These are phyloP conservation scores for Tholera decimalis DNA, from an alignment of 2,888 invertebrate species.

Conservation along the genomic window DNA sequence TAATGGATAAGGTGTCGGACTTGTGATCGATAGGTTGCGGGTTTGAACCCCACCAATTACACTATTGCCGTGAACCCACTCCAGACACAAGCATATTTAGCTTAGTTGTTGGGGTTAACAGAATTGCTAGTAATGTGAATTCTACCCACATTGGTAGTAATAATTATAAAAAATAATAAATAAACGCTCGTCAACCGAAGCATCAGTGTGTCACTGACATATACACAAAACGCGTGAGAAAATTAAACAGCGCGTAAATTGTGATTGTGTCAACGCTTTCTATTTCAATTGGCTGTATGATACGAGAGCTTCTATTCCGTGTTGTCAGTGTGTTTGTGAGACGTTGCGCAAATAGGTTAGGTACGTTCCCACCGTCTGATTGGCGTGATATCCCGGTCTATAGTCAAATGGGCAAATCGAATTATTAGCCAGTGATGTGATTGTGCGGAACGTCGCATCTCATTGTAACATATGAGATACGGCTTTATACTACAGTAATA, in stretches of 20 bases:
- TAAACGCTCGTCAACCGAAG: slow-evolving; percentile 53
- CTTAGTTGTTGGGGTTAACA: too few species aligned
- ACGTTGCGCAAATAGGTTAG: slow-evolving; percentile 61
- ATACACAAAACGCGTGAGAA: slow-evolving; percentile 78
- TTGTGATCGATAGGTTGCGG: too few species aligned
- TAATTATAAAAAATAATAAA: slow-evolving; percentile 51
- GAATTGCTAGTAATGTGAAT: too few species aligned
- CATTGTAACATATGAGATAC: slow-evolving; percentile 26
- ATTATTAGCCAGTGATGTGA: slow-evolving; percentile 57
- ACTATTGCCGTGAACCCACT: too few species aligned
- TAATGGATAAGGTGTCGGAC: too few species aligned
- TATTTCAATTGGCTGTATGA: slow-evolving; percentile 75
- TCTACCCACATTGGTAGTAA: too few species aligned
- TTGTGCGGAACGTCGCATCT: slow-evolving; percentile 31
- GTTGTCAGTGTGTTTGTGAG: slow-evolving; percentile 43
- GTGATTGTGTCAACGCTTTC: slow-evolving; percentile 71
- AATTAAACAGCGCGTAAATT: slow-evolving; percentile 77
- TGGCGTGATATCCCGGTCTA: slow-evolving; percentile 42
- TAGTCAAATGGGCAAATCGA: slow-evolving; percentile 60
- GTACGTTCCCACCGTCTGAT: slow-evolving; percentile 55
- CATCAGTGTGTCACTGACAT: slow-evolving; percentile 53
- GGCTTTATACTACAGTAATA: slow-evolving; percentile 8
- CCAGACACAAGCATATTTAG: too few species aligned
- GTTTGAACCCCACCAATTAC: too few species aligned
- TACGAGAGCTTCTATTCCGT: slow-evolving; percentile 35